These are phyloP conservation scores for Smithornis capensis DNA, from an alignment of 2,113 vertebrate genomes.

Conservation along the genomic window DNA sequence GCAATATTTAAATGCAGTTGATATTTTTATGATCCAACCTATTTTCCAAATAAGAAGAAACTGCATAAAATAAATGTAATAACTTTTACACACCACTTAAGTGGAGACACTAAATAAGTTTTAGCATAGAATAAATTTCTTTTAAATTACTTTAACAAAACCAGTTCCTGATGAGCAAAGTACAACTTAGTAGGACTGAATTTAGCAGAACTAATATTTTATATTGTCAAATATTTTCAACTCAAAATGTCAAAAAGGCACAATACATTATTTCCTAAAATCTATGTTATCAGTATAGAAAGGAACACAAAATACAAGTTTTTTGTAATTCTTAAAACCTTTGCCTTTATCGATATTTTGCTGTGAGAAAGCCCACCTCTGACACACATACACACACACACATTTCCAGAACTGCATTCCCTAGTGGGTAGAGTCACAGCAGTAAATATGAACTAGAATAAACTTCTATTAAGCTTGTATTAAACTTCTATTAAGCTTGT, in stretches of 20 bases:
- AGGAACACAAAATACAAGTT: neutral
- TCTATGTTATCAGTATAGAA: neutral
- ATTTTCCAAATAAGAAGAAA: neutral
- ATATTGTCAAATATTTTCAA: neutral
- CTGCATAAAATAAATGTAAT: neutral
- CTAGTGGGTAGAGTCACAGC: rapidly evolving
- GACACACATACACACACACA: neutral
- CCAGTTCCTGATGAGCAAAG: neutral
- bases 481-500: neutral
- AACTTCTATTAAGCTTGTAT: neutral
- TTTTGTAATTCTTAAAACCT: neutral
- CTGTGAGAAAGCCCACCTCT: neutral
- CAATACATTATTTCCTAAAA: neutral
- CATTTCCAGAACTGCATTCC: neutral
- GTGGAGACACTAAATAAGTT: neutral
- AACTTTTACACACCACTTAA: neutral
- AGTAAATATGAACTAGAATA: neutral
- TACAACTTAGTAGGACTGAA: neutral
- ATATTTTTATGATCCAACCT: neutral
- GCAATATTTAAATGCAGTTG: neutral
- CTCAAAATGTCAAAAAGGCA: neutral
- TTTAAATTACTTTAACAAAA: neutral
- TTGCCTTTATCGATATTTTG: neutral
- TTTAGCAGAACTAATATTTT: neutral
- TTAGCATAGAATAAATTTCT: neutral